phyloP scores from a whole-genome alignment of 2,113 vertebrate genomes.

The Clinocottus analis region DNA sequence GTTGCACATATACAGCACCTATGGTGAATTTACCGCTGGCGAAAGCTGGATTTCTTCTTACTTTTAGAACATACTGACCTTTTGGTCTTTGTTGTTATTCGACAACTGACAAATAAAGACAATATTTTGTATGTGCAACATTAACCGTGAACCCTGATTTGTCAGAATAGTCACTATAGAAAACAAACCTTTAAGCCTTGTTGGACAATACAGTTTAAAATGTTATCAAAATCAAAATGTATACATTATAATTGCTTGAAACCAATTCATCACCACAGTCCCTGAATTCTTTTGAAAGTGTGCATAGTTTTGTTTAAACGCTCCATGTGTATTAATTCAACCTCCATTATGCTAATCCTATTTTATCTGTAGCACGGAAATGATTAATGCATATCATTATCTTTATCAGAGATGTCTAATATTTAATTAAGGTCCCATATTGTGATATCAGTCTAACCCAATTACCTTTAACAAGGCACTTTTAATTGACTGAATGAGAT shows the following conservation, averaged over 20 bases:
- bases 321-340: background rate
- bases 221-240: background rate
- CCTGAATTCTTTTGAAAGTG: background rate
- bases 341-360: slow-evolving; percentile 14
- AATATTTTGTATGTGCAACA: no score
- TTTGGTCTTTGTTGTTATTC: background rate
- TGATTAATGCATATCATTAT: slow-evolving; percentile 32
- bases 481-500: slow-evolving; percentile 33
- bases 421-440: slow-evolving; percentile 21
- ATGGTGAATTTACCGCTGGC: no score
- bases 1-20: no score
- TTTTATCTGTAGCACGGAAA: slow-evolving; percentile 25
- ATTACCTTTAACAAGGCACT: slow-evolving; percentile 4
- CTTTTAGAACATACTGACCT: background rate
- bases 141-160: background rate
- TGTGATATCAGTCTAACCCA: slow-evolving; percentile 12
- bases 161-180: background rate
- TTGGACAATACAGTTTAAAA: background rate
- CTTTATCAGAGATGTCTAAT: slow-evolving; percentile 28
- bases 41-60: background rate
- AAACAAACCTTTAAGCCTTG: background rate
- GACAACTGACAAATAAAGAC: background rate
- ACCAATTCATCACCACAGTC: no score
- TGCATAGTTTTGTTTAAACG: background rate
- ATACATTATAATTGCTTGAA: background rate